phyloP scores from a whole-genome alignment of 2,888 invertebrate genomes.

The Netelia virgata region DNA sequence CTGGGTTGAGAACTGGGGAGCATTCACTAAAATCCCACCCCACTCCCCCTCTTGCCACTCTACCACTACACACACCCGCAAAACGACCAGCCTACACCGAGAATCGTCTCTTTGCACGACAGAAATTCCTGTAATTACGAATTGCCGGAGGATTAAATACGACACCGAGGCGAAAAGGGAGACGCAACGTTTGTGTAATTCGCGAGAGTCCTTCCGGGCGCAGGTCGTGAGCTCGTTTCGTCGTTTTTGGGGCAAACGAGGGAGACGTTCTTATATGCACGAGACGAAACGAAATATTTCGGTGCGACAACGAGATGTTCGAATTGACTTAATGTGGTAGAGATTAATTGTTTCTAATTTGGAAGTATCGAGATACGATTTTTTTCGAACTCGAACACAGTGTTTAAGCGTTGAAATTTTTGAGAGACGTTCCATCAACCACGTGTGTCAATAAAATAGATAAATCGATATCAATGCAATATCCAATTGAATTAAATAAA shows the following conservation, averaged over 20 bases:
- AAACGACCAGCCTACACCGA: constrained; percentile 39
- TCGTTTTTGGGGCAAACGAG: constrained; percentile 25
- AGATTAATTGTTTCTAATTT: too few species aligned
- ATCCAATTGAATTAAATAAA: too few species aligned
- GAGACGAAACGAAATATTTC: constrained; percentile 38
- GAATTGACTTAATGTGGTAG: too few species aligned
- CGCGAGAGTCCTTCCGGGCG: constrained; percentile 72
- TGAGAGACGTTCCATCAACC: too few species aligned
- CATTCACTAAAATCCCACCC: constrained; percentile 69
- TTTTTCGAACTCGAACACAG: too few species aligned
- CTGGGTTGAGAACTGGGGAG: constrained; percentile 38
- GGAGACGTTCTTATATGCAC: not conserved
- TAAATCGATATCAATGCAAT: too few species aligned
- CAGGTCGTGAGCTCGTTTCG: not conserved
- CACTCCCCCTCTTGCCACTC: too few species aligned
- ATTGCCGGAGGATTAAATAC: constrained; percentile 82
- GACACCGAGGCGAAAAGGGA: constrained; percentile 74
- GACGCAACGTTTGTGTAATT: constrained; percentile 81
- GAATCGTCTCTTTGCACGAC: constrained; percentile 68
- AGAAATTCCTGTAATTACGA: constrained; percentile 83
- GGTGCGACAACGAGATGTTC: not conserved
- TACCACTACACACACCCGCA: constrained; percentile 51
- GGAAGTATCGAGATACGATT: too few species aligned
- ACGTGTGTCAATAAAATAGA: too few species aligned
- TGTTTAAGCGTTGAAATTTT: too few species aligned